A percentile compares a stretch with the other conserved stretches of the same genome.
Conservation (phyloP, 2,888 invertebrate species). For the Rotaria sp. region DNA sequence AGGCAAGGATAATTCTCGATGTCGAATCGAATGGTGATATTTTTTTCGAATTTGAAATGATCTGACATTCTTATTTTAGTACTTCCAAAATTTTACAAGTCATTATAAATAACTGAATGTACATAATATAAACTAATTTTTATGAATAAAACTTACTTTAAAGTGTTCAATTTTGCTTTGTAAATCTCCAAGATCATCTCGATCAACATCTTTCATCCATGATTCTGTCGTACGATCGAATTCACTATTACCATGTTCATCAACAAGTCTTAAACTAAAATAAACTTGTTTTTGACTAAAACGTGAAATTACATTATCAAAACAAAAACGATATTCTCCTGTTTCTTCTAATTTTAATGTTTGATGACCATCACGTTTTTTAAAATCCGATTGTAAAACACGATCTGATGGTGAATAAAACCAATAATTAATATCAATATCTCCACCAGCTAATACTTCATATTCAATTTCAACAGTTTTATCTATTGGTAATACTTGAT, state of each 20-base stretch:
- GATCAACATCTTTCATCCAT: slow-evolving; percentile 41
- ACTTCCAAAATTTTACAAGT: too few relatives aligned
- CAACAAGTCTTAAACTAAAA: background rate
- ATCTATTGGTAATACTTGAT: slow-evolving; percentile 30
- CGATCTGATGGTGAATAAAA: slow-evolving; percentile 34
- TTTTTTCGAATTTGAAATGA: too few relatives aligned
- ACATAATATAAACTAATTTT: too few relatives aligned
- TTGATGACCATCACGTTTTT: slow-evolving; percentile 35
- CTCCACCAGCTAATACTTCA: slow-evolving; percentile 37
- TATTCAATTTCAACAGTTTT: slow-evolving; percentile 33
- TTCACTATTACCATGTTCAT: background rate
- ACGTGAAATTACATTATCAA: slow-evolving; percentile 76
- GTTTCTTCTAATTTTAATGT: slow-evolving; percentile 37
- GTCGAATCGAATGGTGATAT: too few relatives aligned
- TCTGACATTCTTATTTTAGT: too few relatives aligned
- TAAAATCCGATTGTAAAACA: slow-evolving; percentile 32
- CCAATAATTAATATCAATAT: slow-evolving; percentile 38
- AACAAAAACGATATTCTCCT: slow-evolving; percentile 78
- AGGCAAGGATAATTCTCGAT: too few relatives aligned
- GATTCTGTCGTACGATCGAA: background rate
- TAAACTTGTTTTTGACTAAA: slow-evolving; percentile 67
- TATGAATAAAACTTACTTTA: background rate
- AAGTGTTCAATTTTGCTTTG: slow-evolving; percentile 57
- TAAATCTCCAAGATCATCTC: slow-evolving; percentile 60
- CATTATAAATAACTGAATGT: too few relatives aligned